Percentiles rank a stretch among this genome's conserved stretches.
These are phyloP conservation scores for Pseudomugil tenellus DNA, from an alignment of 2,797 vertebrate genomes.

Conservation along the genomic window DNA sequence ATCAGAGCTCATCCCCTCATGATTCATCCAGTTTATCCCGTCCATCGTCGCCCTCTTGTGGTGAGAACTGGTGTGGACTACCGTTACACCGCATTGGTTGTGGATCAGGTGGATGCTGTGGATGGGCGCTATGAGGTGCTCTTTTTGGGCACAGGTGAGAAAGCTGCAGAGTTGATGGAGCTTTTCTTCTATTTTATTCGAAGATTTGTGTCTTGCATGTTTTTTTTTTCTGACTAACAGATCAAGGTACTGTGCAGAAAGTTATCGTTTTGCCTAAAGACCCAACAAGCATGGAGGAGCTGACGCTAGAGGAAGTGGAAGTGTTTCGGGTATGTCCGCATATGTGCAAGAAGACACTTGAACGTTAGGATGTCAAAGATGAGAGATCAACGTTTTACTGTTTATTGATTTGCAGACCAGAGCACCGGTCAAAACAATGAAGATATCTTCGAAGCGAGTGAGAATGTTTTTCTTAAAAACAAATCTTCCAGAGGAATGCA, in stretches of 20 bases:
- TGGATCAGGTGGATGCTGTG: constrained; percentile 88
- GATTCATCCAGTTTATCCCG: constrained; percentile 86
- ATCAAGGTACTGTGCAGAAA: constrained; percentile 88
- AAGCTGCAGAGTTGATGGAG: not conserved
- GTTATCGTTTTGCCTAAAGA: constrained; percentile 88
- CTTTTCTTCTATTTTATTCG: not conserved
- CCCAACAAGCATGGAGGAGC: constrained; percentile 83
- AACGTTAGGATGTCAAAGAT: not conserved
- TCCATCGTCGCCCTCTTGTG: constrained; percentile 87
- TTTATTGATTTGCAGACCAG: constrained; percentile 68
- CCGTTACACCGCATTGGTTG: constrained; percentile 86
- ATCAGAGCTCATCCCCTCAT: constrained; percentile 88
- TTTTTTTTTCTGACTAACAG: constrained; percentile 57
- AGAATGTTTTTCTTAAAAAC: constrained; percentile 24
- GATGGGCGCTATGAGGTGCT: constrained; percentile 89
- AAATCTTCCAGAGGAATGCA: not conserved
- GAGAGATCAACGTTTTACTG: not conserved
- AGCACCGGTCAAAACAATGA: constrained; percentile 84
- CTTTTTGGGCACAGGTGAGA: constrained; percentile 87
- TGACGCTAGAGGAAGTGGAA: constrained; percentile 89
- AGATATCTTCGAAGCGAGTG: constrained; percentile 87
- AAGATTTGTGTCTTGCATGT: not conserved
- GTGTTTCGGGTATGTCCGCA: constrained; percentile 83
- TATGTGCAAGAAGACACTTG: not conserved
- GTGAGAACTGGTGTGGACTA: constrained; percentile 86